These are phyloP conservation scores for Holothuria glaberrima DNA, from an alignment of 35 echinoderm and acorn worm species.

Conservation along the genomic window DNA sequence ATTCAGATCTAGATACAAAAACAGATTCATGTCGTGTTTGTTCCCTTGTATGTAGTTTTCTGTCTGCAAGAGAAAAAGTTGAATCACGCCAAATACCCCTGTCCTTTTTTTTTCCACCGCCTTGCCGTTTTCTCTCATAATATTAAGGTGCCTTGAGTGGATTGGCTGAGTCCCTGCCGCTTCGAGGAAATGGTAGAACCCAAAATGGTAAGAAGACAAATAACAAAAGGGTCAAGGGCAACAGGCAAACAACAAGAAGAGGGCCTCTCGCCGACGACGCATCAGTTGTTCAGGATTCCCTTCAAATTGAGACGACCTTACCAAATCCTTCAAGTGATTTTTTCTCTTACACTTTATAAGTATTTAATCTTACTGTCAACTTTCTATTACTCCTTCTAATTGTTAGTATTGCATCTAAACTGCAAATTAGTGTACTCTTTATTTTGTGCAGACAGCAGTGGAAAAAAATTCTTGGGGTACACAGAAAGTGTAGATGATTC, in stretches of 20 bases:
- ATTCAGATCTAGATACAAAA: no score
- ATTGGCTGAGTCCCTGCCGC: slow-evolving; percentile 29
- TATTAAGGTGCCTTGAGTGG: slow-evolving; percentile 9
- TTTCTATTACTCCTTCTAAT: no score
- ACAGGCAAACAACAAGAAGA: background rate
- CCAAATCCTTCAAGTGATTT: slow-evolving; percentile 30
- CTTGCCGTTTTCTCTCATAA: slow-evolving; percentile 20
- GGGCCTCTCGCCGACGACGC: background rate
- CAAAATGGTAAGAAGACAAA: background rate
- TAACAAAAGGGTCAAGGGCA: background rate
- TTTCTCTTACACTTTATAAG: background rate
- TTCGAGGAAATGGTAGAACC: background rate
- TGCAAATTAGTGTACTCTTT: no score
- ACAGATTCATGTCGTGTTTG: no score
- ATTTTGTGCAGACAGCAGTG: no score
- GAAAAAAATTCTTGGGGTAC: no score
- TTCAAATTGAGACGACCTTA: background rate
- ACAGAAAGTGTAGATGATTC: no score
- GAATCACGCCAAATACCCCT: background rate
- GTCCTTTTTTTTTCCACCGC: background rate
- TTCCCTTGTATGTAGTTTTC: no score
- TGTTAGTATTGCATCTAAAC: no score
- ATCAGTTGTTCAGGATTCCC: background rate
- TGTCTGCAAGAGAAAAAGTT: no score
- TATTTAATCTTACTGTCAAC: no score